A percentile compares a stretch with the other conserved stretches of the same genome.
Evolutionary conservation across 2,888 invertebrate species (phyloP).

Genomic region (Corbicula japonica): DNA sequence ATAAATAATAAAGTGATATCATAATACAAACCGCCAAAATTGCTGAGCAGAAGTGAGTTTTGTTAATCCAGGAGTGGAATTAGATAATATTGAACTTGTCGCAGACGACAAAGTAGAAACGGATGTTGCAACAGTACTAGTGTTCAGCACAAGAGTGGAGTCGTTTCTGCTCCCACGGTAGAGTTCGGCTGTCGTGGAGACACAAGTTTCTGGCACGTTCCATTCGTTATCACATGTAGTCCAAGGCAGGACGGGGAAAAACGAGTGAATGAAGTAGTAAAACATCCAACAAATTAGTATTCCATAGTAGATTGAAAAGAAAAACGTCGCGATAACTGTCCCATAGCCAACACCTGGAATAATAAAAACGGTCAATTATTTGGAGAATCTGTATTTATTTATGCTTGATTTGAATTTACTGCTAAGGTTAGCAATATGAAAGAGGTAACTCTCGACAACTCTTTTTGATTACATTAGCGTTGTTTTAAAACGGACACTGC

Average conservation of each 20-base stretch:
- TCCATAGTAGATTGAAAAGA: constrained; percentile 87
- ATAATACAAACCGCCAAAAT: constrained; percentile 68
- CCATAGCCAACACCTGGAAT: constrained; percentile 60
- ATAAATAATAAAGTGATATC: no score
- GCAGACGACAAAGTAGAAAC: not conserved
- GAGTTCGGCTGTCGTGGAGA: not conserved
- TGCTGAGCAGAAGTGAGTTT: constrained; percentile 49
- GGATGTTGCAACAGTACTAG: constrained; percentile 29
- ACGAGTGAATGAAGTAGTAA: constrained; percentile 84
- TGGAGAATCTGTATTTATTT: no score
- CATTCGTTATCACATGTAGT: constrained; percentile 61
- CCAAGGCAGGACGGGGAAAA: constrained; percentile 70
- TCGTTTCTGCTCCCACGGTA: no score
- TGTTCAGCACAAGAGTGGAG: constrained; percentile 3
- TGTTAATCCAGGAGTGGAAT: not conserved
- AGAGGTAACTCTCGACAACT: no score
- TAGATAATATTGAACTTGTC: not conserved
- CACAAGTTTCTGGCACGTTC: constrained; percentile 55
- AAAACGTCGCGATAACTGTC: constrained; percentile 49
- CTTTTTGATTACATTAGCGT: no score
- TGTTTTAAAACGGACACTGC: no score
- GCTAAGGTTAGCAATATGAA: no score
- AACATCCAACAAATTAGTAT: constrained; percentile 87
- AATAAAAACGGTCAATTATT: no score
- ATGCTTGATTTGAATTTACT: no score